phyloP scores from a whole-genome alignment of 2,797 vertebrate species.

The Psittacula derbiana region DNA sequence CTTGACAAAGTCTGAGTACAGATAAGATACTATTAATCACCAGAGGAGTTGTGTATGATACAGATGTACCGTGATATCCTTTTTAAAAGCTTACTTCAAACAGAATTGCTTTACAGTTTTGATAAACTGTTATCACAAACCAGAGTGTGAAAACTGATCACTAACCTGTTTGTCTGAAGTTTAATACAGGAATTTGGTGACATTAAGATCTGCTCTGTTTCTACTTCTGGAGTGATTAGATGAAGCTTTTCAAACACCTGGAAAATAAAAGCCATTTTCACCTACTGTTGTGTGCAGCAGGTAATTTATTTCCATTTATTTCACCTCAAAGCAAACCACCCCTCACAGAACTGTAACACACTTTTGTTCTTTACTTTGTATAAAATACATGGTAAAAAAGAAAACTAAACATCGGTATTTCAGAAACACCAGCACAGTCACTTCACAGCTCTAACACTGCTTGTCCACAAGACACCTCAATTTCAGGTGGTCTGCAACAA shows the following conservation, averaged over 20 bases:
- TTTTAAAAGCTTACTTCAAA: neutral
- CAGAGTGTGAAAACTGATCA: neutral
- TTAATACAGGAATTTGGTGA: conserved; percentile 90
- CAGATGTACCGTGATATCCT: neutral
- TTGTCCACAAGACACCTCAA: neutral
- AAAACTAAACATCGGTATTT: neutral
- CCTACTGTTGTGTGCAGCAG: neutral
- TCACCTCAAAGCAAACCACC: neutral
- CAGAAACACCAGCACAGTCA: neutral
- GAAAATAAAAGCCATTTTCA: neutral
- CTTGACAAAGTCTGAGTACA: neutral
- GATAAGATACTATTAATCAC: neutral
- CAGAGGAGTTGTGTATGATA: neutral
- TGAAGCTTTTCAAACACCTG: conserved; percentile 93
- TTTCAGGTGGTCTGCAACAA: neutral
- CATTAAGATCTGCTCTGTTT: conserved; percentile 88
- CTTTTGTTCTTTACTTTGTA: neutral
- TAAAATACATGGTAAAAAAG: neutral
- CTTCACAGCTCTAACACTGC: neutral
- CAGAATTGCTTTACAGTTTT: neutral
- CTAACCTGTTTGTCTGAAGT: conserved; percentile 92
- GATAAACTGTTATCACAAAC: neutral
- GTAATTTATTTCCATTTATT: neutral
- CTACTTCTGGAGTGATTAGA: conserved; percentile 83
- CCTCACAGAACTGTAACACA: neutral